These are phyloP conservation scores for Hoplostethus atlanticus DNA, from an alignment of 2,797 vertebrate genomes.

Conservation along the genomic window DNA sequence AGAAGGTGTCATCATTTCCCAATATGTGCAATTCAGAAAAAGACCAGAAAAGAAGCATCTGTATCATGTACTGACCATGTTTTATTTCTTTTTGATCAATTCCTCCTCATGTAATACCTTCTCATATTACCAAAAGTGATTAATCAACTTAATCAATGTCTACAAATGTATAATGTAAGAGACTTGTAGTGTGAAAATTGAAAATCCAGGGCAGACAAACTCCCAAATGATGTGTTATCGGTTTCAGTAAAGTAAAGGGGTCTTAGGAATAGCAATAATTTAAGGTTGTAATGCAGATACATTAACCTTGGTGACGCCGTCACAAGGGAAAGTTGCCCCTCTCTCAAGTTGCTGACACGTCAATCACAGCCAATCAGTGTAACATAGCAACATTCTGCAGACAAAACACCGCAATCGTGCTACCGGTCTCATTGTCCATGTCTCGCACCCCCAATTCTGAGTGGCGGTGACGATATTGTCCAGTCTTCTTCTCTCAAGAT, in stretches of 20 bases:
- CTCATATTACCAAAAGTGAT: neutral
- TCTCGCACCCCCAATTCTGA: neutral
- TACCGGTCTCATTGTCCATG: no score
- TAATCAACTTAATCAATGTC: neutral
- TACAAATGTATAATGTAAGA: slow-evolving; percentile 1
- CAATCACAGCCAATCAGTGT: slow-evolving; percentile 2
- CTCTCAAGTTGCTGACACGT: slow-evolving; percentile 9
- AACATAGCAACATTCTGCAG: neutral
- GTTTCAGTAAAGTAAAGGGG: slow-evolving; percentile 1
- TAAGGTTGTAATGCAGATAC: slow-evolving; percentile 13
- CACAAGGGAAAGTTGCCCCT: slow-evolving; percentile 5
- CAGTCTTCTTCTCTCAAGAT: slow-evolving; percentile 5
- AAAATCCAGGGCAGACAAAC: neutral
- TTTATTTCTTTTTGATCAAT: neutral
- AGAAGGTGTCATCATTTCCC: neutral
- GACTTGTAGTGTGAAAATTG: neutral
- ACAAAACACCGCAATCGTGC: no score
- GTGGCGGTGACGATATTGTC: slow-evolving; percentile 6
- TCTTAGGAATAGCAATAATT: slow-evolving; percentile 1
- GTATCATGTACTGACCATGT: neutral
- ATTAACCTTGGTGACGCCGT: slow-evolving; percentile 26
- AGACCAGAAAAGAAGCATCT: no score
- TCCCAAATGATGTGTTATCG: neutral
- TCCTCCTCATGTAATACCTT: no score
- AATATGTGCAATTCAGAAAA: neutral